These are phyloP conservation scores for Theretra japonica DNA, from an alignment of 2,888 invertebrate species.

Conservation along the genomic window DNA sequence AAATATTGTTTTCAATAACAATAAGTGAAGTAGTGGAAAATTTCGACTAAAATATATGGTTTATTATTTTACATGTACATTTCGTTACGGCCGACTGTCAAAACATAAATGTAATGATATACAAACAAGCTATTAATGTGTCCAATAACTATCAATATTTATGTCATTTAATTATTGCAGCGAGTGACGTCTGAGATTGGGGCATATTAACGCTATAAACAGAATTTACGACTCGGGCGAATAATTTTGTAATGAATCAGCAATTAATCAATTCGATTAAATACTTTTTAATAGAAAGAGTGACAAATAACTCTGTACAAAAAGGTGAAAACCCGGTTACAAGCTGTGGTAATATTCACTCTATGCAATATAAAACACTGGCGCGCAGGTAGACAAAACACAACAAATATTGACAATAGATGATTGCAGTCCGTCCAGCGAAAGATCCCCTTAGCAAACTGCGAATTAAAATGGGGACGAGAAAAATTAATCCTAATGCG, in stretches of 20 bases:
- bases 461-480: slow-evolving; percentile 83
- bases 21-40: too few relatives aligned
- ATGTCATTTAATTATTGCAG: slow-evolving; percentile 31
- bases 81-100: slow-evolving; percentile 39
- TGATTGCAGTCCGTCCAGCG: slow-evolving; percentile 78
- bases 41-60: too few relatives aligned
- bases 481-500: slow-evolving; percentile 85
- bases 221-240: slow-evolving; percentile 27
- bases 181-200: slow-evolving; percentile 31
- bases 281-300: background rate
- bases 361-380: slow-evolving; percentile 59
- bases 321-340: background rate
- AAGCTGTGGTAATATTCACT: background rate
- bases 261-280: background rate
- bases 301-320: background rate
- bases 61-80: background rate
- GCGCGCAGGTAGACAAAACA: slow-evolving; percentile 72
- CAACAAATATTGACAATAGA: slow-evolving; percentile 81
- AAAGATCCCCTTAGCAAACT: slow-evolving; percentile 79
- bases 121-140: slow-evolving; percentile 26
- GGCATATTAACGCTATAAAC: slow-evolving; percentile 32
- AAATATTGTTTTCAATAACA: too few relatives aligned
- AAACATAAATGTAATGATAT: slow-evolving; percentile 35
- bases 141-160: slow-evolving; percentile 32
- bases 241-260: background rate